These are phyloP conservation scores for Formica exsecta DNA, from an alignment of 1,140 invertebrate genomes.

Conservation along the genomic window DNA sequence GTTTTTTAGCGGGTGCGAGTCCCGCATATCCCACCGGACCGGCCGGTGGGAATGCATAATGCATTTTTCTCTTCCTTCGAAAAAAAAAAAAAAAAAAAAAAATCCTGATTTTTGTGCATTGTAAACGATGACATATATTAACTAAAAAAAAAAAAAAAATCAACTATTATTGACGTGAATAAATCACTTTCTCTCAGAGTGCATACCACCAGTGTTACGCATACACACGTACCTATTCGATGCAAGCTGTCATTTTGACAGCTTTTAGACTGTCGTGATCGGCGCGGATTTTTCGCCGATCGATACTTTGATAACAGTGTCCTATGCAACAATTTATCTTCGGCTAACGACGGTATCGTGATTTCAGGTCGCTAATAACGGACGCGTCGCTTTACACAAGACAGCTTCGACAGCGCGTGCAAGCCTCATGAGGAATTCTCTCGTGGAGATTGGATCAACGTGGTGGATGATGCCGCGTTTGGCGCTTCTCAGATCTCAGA, in stretches of 20 bases:
- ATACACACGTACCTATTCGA: not conserved
- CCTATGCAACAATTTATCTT: conserved; percentile 12
- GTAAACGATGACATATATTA: not conserved
- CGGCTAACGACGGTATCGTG: not conserved
- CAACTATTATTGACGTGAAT: not conserved
- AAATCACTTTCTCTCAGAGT: not conserved
- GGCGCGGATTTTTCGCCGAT: not conserved
- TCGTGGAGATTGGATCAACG: conserved; percentile 10
- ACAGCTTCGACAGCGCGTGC: not conserved
- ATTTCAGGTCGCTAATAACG: not conserved
- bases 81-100: no score
- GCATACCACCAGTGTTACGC: not conserved
- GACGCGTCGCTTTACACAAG: not conserved
- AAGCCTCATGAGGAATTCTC: not conserved
- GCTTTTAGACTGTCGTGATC: not conserved
- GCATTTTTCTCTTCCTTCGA: no score
- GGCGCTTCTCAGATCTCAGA: not conserved
- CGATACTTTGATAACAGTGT: not conserved
- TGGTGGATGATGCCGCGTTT: not conserved
- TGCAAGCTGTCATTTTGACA: not conserved
- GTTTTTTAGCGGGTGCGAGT: no score
- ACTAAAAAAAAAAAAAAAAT: conserved; percentile 22
- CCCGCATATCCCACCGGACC: no score
- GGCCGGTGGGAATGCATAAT: no score
- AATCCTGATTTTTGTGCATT: no score